Evolutionary conservation across 2,113 vertebrate species (phyloP), one percentile per base, ranked within the genome.

Genomic region (Corydoras sp.): DNA sequence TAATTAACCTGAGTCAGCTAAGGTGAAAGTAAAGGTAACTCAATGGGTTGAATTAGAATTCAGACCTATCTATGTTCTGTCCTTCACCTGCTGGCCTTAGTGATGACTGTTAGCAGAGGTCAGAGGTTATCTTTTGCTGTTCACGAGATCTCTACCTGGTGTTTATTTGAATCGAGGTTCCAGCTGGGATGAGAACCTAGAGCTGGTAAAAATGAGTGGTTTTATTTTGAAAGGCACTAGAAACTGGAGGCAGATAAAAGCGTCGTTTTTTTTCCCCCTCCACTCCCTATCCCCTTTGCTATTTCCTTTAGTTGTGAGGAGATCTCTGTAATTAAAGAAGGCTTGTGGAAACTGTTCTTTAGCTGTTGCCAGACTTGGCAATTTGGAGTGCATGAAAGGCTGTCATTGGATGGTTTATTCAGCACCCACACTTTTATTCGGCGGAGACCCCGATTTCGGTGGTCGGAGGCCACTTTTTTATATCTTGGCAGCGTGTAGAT

Each of bases 11-110:
- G 2, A 43, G 7, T 51, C 13, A 2, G 6, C 18, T 54, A 18
- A 56, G 11, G 15, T 30, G 32, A 65, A 64, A 32, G 53, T 24
- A 9, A 11, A 55, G 75, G 72, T 77, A 73, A 66, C n/a, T 35
- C 48, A 62, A 67, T 35, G 58, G 65, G 79, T 79, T 77, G 65
- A 89, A 78, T 54, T 58, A 86, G 84, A 89, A 87, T 89, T 89
- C 85, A 85, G 30, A 72, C 24, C 75, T 78, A 65, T 81, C 75
- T 66, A 64, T 48, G 43, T 49, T 56, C 31, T 53, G 58, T 68
- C 66, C 53, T 64, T 79, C 81, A 81, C 81, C 88, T 81, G 80
- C 81, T 83, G 82, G 79, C 80, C 84, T 65, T 69, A 75, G 76
- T 60, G 76, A 79, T 68, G 72, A 73, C 79, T 79, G 77, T 64